phyloP scores from a whole-genome alignment of 2,113 vertebrate genomes.

The Coracopsis vasa region DNA sequence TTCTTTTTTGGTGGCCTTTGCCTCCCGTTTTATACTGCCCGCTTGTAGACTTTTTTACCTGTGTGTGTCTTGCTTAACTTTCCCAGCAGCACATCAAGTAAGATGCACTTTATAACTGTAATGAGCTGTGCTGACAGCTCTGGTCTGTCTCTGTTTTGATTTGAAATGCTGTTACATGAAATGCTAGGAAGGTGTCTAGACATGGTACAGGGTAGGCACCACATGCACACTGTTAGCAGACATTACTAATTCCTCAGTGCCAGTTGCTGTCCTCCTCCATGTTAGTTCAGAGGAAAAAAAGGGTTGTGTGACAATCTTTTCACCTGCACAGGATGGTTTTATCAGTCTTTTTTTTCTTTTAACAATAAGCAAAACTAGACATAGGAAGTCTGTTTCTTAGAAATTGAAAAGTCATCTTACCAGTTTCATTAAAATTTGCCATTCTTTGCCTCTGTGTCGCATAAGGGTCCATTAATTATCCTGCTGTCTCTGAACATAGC shows the following conservation, averaged over 20 bases:
- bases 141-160: constrained; percentile 6
- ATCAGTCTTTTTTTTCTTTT: neutral
- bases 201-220: neutral
- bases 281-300: neutral
- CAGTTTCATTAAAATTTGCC: constrained; percentile 21
- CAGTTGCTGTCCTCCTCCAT: neutral
- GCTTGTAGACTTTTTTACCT: neutral
- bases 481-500: constrained; percentile 16
- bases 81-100: neutral
- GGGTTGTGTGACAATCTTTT: neutral
- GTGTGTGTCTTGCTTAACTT: neutral
- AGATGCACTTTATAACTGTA: constrained; percentile 1
- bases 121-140: constrained; percentile 16
- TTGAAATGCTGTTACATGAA: constrained; percentile 12
- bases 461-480: constrained; percentile 56
- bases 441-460: neutral
- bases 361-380: neutral
- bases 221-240: neutral
- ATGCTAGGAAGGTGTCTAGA: neutral
- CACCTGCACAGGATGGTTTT: neutral
- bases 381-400: neutral
- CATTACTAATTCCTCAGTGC: neutral
- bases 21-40: neutral
- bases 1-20: neutral
- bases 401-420: neutral